Base-by-base conservation (phyloP, 1,140 invertebrate species). In the Andricus grossulariae region DNA sequence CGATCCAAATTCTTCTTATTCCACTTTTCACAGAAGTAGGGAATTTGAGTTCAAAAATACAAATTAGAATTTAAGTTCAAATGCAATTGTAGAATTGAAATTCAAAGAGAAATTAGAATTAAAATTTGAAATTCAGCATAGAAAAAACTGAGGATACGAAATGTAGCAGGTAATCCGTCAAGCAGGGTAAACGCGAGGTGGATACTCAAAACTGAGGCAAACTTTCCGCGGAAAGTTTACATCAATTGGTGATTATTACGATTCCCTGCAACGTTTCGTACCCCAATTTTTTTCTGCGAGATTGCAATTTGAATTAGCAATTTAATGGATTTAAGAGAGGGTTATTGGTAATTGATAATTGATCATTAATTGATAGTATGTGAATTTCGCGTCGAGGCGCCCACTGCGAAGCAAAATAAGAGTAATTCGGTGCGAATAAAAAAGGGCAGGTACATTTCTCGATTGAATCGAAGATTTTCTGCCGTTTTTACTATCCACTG, bases 391-490 rank as follows among this genome's bases (percentile, higher is more conserved):
- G 60, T 39, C 60, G 60, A 39, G 60, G 60, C 32, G 60, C 60
- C 60, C 32, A 66, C 60, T 66, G 32, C 25, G 60, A 39, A 66
- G 13, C 32, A 66, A 66, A 66, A 66, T 21, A 55, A 55, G 54
- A 55, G 54, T 39, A 66, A 66, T 66, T 66, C 6, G 60, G 25
- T 66, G 25, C 60, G 32, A 66, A 66, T 13, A 66, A 66, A 39
- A n/a, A 45, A 16, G 13, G 60, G 16, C 13, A 45, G 60, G 13
- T 66, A n/a, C 4, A 16, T 66, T 39, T 66, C 60, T 39, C 60
- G 60, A 66, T 66, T 66, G 60, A 66, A 66, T 66, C 60, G 60
- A 66, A 21, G 25, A 45, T 45, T 25, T 66, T 66, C 25, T 39
- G 60, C 1, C 60, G 25, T 66, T 66, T 66, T 60, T 16, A 66